Base-by-base conservation (phyloP, 2,797 vertebrate genomes). In the Acanthurus leucopareius region DNA sequence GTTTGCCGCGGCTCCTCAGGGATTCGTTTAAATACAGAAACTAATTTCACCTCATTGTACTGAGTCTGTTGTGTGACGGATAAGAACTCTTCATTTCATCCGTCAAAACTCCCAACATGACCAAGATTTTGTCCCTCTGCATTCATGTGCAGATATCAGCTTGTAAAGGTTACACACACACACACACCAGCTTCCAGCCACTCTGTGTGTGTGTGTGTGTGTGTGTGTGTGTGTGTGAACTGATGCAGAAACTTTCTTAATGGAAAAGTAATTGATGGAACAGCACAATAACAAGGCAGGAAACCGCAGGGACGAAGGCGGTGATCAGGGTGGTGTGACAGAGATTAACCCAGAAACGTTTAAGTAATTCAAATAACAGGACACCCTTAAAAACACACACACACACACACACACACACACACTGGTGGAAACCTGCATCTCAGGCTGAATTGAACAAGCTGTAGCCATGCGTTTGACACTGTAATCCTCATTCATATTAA, bases 401-500 rank as follows among this genome's bases (percentile, higher is more conserved):
- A 63, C 42, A 35, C 54, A 52, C 48, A 17, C 48, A 17, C 40
- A 20, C 58, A 61, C 44, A 51, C 28, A 17, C 54, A 20, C 10
- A 35, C 16, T 10, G 51, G 16, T 25, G 25, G 67, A 25, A 61
- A 22, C 6, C 64, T 14, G 49, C 32, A 20, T 75, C 57, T 44
- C n/a, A 22, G 5, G 20, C 22, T 28, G 61, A 49, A 73, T 19
- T 17, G 48, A 65, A 38, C 48, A 22, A 53, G 45, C 11, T 45
- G 9, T 22, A 45, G 40, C 20, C 58, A 35, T 16, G 68, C 28
- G n/a, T 62, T 10, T 3, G 10, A 62, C 69, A 52, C 57, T 35
- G 7, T 35, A 69, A 80, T 69, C 35, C 64, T 53, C 68, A 70
- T 85, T 47, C 61, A 85, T 71, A 78, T 78, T 73, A 28, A 70